Conservation (phyloP, 2,888 invertebrate species). For the Apamea sordens region DNA sequence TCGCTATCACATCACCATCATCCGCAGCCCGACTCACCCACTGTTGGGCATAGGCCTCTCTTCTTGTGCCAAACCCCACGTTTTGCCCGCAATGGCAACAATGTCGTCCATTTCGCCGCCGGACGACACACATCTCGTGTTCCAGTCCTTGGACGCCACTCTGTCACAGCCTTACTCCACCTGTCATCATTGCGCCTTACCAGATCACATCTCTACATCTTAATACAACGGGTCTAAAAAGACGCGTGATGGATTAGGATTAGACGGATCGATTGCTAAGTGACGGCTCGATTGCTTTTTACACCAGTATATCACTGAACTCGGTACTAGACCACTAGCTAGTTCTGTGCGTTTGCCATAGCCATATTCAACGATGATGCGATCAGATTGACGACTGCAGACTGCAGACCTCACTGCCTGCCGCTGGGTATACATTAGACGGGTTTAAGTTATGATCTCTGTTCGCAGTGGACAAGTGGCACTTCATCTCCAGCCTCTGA, state of each 20-base stretch:
- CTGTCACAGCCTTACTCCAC: too few species aligned
- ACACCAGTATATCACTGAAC: not conserved
- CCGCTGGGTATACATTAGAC: not conserved
- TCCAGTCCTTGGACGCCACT: too few species aligned
- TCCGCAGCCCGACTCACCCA: not conserved
- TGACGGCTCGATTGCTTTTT: too few species aligned
- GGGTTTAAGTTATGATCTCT: not conserved
- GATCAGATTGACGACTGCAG: not conserved
- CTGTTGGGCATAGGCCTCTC: not conserved
- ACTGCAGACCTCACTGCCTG: not conserved
- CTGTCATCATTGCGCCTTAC: too few species aligned
- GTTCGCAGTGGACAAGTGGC: constrained; percentile 85
- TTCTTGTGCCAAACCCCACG: too few species aligned
- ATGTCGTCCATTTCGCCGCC: too few species aligned
- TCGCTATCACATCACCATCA: not conserved
- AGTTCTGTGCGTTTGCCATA: not conserved
- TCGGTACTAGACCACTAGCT: not conserved
- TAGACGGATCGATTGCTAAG: not conserved
- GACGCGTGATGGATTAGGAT: too few species aligned
- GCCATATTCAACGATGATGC: not conserved
- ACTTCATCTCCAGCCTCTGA: constrained; percentile 83
- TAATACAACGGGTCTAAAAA: too few species aligned
- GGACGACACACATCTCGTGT: too few species aligned
- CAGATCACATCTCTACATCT: too few species aligned
- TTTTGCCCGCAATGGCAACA: too few species aligned